Conservation (phyloP, 2,797 vertebrate genomes). For the Limosa lapponica region DNA sequence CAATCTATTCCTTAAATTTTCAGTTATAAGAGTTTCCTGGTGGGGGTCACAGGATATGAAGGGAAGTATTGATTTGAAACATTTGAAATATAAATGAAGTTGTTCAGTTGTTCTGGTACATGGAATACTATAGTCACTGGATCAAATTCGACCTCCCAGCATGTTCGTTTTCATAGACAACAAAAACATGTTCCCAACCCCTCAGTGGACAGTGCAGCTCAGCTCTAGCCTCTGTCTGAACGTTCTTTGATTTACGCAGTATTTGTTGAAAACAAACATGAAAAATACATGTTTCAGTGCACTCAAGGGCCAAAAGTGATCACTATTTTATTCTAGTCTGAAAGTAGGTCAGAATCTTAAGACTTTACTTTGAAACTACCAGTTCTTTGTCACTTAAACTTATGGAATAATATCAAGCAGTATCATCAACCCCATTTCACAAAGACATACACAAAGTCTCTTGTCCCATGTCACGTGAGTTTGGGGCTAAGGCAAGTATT, state of each 20-base stretch:
- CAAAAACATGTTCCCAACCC: neutral
- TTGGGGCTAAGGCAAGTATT: neutral
- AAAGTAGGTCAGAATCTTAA: neutral
- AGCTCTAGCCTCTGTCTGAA: neutral
- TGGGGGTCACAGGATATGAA: conserved; percentile 59
- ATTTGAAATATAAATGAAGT: conserved; percentile 84
- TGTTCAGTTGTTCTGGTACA: conserved; percentile 54
- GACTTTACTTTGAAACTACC: neutral
- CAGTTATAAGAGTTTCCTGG: conserved; percentile 59
- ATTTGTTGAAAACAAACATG: conserved; percentile 29
- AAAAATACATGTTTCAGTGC: conserved; percentile 23
- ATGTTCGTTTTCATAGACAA: conserved; percentile 1
- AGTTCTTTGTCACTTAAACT: neutral
- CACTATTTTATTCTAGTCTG: neutral
- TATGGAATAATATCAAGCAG: neutral
- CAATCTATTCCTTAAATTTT: conserved; percentile 69
- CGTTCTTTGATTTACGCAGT: conserved; percentile 6
- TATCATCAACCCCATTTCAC: neutral
- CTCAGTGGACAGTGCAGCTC: neutral
- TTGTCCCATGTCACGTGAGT: rapidly evolving
- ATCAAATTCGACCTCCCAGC: conserved; percentile 14
- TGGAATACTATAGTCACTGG: conserved; percentile 34
- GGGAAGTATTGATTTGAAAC: conserved; percentile 79
- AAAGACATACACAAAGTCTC: neutral
- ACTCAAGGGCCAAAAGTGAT: neutral